A percentile compares a stretch with the other conserved stretches of the same genome.
phyloP scores from a whole-genome alignment of 2,888 invertebrate genomes.

The Poecilus cupreus region DNA sequence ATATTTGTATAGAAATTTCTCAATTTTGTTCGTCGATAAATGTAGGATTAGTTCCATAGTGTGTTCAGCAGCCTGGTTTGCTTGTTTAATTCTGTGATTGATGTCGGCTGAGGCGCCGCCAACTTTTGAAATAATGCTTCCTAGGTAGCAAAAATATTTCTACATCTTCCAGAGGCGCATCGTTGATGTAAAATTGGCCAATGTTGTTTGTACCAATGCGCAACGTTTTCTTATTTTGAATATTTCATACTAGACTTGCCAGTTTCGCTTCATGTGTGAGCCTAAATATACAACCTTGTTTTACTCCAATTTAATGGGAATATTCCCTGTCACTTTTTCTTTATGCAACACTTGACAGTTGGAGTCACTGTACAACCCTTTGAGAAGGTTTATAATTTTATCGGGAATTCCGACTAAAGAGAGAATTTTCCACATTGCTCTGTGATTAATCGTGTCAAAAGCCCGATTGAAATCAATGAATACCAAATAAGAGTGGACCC shows the following conservation, averaged over 20 bases:
- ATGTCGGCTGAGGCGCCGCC: background rate
- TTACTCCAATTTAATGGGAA: background rate
- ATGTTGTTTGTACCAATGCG: background rate
- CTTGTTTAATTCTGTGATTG: background rate
- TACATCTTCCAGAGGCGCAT: background rate
- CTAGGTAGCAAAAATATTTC: background rate
- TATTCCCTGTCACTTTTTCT: background rate
- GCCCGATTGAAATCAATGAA: slow-evolving; percentile 3
- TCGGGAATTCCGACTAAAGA: background rate
- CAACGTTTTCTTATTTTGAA: background rate
- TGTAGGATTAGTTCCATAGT: no score
- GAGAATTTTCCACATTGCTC: background rate
- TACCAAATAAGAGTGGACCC: background rate
- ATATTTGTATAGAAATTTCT: no score
- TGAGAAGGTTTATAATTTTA: background rate
- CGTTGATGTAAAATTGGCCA: background rate
- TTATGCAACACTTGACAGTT: background rate
- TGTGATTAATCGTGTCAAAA: background rate
- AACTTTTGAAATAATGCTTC: background rate
- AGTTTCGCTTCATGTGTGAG: background rate
- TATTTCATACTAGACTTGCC: background rate
- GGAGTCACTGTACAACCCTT: background rate
- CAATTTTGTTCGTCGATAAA: no score
- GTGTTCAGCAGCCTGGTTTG: no score
- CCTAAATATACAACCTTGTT: background rate